These are phyloP conservation scores for Elymnias hypermnestra DNA, from an alignment of 1,140 invertebrate genomes.

Conservation along the genomic window DNA sequence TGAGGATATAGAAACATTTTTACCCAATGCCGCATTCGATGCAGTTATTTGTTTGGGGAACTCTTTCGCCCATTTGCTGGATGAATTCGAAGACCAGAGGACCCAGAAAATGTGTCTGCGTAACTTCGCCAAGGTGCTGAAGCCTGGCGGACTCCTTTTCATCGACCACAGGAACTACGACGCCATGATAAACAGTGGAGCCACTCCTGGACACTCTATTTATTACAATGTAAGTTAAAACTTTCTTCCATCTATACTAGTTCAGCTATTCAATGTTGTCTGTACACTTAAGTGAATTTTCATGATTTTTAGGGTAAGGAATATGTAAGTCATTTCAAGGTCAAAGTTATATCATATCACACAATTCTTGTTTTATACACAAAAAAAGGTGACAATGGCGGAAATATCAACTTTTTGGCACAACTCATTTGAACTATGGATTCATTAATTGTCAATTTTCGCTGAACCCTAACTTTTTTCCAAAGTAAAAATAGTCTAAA, in stretches of 20 bases:
- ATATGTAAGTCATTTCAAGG: too few species aligned
- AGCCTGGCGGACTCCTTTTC: conserved; percentile 88
- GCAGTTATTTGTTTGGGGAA: conserved; percentile 92
- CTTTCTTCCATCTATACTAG: neutral
- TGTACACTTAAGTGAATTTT: too few species aligned
- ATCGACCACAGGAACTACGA: conserved; percentile 95
- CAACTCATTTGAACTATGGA: too few species aligned
- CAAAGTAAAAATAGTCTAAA: too few species aligned
- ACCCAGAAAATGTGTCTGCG: conserved; percentile 85
- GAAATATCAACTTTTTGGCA: too few species aligned
- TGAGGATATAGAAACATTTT: conserved; percentile 80
- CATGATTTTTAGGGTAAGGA: too few species aligned
- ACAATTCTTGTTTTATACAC: too few species aligned
- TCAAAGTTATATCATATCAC: too few species aligned
- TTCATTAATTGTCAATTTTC: too few species aligned
- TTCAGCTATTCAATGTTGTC: too few species aligned
- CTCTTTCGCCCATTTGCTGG: conserved; percentile 91
- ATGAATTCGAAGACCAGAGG: conserved; percentile 84
- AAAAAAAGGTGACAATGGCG: too few species aligned
- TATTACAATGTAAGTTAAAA: conserved; percentile 88
- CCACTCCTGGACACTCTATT: conserved; percentile 86
- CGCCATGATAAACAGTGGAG: conserved; percentile 83
- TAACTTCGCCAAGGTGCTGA: conserved; percentile 88
- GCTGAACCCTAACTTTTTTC: too few species aligned
- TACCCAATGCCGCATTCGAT: conserved; percentile 81